Conservation (phyloP, 2,797 vertebrate genomes). For the Betta splendens region DNA sequence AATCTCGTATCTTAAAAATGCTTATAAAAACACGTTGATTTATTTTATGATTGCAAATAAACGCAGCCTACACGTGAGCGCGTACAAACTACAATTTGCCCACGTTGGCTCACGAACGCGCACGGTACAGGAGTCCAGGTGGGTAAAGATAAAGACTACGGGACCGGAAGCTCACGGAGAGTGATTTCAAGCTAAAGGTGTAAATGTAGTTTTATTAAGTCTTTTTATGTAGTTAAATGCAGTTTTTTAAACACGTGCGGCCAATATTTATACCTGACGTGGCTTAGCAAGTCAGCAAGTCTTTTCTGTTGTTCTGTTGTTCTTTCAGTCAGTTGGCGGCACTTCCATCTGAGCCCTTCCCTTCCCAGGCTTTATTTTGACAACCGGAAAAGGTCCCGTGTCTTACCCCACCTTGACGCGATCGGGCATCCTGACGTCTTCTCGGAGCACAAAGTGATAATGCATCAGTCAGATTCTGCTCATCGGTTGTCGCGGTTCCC, state of each 20-base stretch:
- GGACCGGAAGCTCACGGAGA: background rate
- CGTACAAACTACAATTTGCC: slow-evolving; percentile 31
- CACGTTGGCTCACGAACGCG: slow-evolving; percentile 53
- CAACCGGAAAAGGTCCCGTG: slow-evolving; percentile 4
- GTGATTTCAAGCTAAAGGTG: slow-evolving; percentile 33
- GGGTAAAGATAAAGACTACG: background rate
- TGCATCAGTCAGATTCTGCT: slow-evolving; percentile 14
- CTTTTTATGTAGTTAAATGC: too few species aligned
- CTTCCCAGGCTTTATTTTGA: slow-evolving; percentile 25
- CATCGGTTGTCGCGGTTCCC: slow-evolving; percentile 12
- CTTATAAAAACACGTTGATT: too few species aligned
- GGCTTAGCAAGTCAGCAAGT: too few species aligned
- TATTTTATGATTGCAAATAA: too few species aligned
- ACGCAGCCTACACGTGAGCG: too few species aligned
- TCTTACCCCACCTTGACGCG: background rate
- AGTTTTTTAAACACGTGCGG: too few species aligned
- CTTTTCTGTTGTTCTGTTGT: too few species aligned
- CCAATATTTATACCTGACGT: too few species aligned
- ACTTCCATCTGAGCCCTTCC: too few species aligned
- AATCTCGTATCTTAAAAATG: too few species aligned
- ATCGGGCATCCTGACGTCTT: slow-evolving; percentile 56
- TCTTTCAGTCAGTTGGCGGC: too few species aligned
- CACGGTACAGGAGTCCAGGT: slow-evolving; percentile 33
- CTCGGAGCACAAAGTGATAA: slow-evolving; percentile 53
- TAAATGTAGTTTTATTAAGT: too few species aligned